Percentiles rank a stretch among this genome's conserved stretches.
These are phyloP conservation scores for Apistogramma diplotaenia DNA, from an alignment of 2,113 vertebrate species.

Conservation along the genomic window DNA sequence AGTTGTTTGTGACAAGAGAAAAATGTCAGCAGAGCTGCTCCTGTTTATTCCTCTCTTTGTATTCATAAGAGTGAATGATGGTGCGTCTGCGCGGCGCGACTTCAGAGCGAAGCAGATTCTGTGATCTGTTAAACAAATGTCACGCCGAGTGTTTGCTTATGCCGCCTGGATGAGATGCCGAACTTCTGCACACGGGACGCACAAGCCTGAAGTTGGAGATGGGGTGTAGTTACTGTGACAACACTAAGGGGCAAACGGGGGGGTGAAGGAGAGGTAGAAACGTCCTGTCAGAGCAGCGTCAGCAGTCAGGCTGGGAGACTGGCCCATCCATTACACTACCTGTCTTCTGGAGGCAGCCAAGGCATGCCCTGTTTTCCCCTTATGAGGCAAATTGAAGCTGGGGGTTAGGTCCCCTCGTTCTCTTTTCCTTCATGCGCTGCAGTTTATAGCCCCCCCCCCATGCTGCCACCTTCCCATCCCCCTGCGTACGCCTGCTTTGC, in stretches of 20 bases:
- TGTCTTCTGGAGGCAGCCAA: constrained; percentile 52
- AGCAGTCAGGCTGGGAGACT: constrained; percentile 57
- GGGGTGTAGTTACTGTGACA: constrained; percentile 44
- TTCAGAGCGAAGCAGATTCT: background rate
- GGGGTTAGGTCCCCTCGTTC: constrained; percentile 46
- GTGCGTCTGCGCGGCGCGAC: background rate
- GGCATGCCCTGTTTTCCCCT: constrained; percentile 62
- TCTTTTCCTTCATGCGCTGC: constrained; percentile 54
- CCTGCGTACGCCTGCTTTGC: constrained; percentile 45
- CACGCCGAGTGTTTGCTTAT: background rate
- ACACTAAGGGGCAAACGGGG: constrained; percentile 9
- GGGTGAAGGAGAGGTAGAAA: constrained; percentile 57
- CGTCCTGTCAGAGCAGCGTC: constrained; percentile 68
- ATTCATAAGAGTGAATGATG: background rate
- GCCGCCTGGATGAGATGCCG: background rate
- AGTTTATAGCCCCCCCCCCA: constrained; percentile 41
- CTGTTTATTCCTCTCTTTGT: background rate
- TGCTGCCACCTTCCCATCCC: background rate
- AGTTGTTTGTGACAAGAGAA: background rate
- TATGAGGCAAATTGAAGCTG: constrained; percentile 64
- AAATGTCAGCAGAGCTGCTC: background rate
- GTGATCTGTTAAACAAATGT: constrained; percentile 1
- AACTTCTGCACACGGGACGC: background rate
- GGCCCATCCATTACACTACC: constrained; percentile 65
- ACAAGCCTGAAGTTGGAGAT: constrained; percentile 12